phyloP scores from a whole-genome alignment of 53 echinoderm and acorn worm genomes.

The Luidia sarsii region DNA sequence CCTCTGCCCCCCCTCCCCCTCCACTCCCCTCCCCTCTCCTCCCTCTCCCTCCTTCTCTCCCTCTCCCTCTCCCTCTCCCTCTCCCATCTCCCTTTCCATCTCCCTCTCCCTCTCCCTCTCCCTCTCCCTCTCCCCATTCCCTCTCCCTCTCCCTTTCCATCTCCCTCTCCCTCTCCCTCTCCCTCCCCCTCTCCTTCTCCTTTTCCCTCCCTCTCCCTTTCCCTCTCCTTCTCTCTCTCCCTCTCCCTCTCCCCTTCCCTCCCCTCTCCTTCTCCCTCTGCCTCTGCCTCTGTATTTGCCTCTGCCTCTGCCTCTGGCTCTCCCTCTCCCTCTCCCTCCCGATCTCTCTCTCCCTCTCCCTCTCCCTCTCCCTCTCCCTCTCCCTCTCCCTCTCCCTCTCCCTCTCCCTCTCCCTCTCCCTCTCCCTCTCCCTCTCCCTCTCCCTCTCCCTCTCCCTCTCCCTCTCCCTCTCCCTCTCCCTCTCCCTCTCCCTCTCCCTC shows the following conservation, averaged over 20 bases:
- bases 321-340: not conserved
- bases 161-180: not conserved
- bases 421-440: not conserved
- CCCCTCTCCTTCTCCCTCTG: not conserved
- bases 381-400: not conserved
- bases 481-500: not conserved
- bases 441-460: not conserved
- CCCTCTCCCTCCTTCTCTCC: not conserved
- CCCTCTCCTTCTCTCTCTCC: not conserved
- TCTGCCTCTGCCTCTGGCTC: no score
- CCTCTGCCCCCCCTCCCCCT: no score
- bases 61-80: no score
- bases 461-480: not conserved
- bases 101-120: not conserved
- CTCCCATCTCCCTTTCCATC: no score
- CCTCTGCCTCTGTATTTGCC: no score
- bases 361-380: not conserved
- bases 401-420: not conserved
- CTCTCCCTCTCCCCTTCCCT: not conserved
- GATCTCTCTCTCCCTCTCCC: no score
- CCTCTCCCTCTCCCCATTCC: not conserved
- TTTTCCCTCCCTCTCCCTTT: not conserved
- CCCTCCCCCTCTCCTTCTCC: not conserved
- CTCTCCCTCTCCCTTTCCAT: no score
- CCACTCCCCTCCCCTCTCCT: no score